Conservation (phyloP, 2,113 vertebrate species). For the Sclerurus mexicanus region DNA sequence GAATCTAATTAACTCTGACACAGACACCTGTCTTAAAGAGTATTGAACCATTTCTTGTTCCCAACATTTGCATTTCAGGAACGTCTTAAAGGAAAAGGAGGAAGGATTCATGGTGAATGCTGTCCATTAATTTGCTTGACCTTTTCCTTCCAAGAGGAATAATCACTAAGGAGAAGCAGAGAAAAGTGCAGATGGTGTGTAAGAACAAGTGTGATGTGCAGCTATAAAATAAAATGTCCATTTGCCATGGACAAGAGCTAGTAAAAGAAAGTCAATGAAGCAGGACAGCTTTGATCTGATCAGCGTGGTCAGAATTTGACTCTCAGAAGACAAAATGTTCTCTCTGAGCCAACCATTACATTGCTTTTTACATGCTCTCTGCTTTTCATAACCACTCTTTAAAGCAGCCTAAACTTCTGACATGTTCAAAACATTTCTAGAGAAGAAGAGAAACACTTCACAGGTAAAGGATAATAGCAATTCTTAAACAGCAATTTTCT, state of each 20-base stretch:
- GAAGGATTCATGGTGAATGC: background rate
- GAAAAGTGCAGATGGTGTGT: background rate
- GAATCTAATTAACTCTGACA: background rate
- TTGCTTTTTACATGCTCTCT: background rate
- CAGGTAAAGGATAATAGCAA: background rate
- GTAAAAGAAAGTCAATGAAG: background rate
- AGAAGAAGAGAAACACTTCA: background rate
- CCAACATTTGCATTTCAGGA: background rate
- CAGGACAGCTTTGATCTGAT: background rate
- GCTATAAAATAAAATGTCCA: background rate
- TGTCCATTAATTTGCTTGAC: background rate
- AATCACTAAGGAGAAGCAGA: background rate
- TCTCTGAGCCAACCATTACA: background rate
- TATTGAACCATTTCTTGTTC: background rate
- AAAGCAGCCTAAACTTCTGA: background rate
- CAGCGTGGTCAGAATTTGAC: background rate
- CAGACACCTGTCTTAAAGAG: background rate
- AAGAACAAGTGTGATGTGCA: background rate
- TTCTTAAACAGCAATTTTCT: background rate
- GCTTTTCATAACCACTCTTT: background rate
- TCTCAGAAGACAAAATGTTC: background rate
- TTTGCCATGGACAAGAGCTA: background rate
- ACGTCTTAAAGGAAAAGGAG: background rate
- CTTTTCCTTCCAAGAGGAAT: background rate
- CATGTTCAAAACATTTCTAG: background rate